These are phyloP conservation scores for Conger conger DNA, from an alignment of 2,113 vertebrate species.

Conservation along the genomic window DNA sequence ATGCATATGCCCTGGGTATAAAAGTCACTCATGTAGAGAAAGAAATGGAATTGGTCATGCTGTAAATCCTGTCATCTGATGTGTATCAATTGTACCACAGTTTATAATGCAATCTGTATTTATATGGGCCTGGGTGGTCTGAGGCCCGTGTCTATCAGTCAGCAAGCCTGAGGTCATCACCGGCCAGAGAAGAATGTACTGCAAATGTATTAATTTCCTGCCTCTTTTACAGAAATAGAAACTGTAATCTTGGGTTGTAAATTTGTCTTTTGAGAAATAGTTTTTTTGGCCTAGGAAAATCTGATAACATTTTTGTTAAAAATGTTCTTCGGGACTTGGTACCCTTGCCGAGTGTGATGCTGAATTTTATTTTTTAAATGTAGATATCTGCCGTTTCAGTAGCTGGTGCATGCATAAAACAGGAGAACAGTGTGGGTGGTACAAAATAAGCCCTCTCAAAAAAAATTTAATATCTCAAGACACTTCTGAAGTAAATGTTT, in stretches of 20 bases:
- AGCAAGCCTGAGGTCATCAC: constrained; percentile 28
- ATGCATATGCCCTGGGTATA: constrained; percentile 23
- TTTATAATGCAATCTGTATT: constrained; percentile 17
- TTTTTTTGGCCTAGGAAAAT: constrained; percentile 2
- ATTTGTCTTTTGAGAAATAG: constrained; percentile 31
- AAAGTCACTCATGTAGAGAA: constrained; percentile 29
- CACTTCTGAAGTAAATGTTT: too few relatives aligned
- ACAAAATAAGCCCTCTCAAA: too few relatives aligned
- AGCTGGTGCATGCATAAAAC: too few relatives aligned
- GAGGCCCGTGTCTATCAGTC: not conserved
- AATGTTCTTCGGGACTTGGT: too few relatives aligned
- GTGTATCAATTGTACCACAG: constrained; percentile 32
- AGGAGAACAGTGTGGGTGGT: too few relatives aligned
- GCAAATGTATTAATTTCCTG: constrained; percentile 33
- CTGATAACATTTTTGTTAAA: not conserved
- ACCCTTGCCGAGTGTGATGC: too few relatives aligned
- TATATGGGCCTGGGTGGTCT: constrained; percentile 10
- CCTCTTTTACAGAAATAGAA: too few relatives aligned
- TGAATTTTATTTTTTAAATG: too few relatives aligned
- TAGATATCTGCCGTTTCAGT: too few relatives aligned
- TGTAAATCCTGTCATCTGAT: constrained; percentile 27
- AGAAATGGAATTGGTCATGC: constrained; percentile 42
- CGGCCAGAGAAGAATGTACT: constrained; percentile 30
- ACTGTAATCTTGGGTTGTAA: constrained; percentile 20
- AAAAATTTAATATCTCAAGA: too few relatives aligned